Evolutionary conservation across 1,140 invertebrate species (phyloP).

Genomic region (Andricus grossulariae): DNA sequence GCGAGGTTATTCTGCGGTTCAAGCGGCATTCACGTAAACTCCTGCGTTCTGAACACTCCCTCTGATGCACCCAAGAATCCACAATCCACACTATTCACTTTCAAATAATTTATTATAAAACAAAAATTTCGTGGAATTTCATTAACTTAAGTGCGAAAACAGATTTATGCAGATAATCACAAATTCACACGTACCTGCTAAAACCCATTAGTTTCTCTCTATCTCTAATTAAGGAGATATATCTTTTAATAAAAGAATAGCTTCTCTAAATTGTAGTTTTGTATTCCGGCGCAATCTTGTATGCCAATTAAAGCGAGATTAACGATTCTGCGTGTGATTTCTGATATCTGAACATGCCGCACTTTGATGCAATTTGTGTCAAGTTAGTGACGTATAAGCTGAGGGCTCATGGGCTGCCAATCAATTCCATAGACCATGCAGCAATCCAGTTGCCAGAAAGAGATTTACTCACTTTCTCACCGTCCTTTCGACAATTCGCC

Average conservation of each 20-base stretch:
- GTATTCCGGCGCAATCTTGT: too few relatives aligned
- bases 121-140: slow-evolving; percentile 16
- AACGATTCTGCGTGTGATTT: too few relatives aligned
- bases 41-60: slow-evolving; percentile 21
- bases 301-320: too few relatives aligned
- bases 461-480: background rate
- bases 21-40: slow-evolving; percentile 19
- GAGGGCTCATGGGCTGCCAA: too few relatives aligned
- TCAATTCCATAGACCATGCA: background rate
- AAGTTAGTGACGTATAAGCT: too few relatives aligned
- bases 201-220: background rate
- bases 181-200: slow-evolving; percentile 4
- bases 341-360: too few relatives aligned
- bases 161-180: slow-evolving; percentile 6
- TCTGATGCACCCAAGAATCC: background rate
- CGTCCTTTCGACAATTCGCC: slow-evolving; percentile 1
- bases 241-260: too few relatives aligned
- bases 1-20: background rate
- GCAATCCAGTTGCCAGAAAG: background rate
- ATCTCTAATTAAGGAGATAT: background rate
- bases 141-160: slow-evolving; percentile 10
- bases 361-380: too few relatives aligned
- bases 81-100: slow-evolving; percentile 1
- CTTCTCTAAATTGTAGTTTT: too few relatives aligned
- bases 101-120: slow-evolving; percentile 17